A percentile compares a stretch with the other conserved stretches of the same genome.
These are phyloP conservation scores for Taxidea taxus DNA, from an alignment of 2,113 vertebrate species.

Conservation along the genomic window DNA sequence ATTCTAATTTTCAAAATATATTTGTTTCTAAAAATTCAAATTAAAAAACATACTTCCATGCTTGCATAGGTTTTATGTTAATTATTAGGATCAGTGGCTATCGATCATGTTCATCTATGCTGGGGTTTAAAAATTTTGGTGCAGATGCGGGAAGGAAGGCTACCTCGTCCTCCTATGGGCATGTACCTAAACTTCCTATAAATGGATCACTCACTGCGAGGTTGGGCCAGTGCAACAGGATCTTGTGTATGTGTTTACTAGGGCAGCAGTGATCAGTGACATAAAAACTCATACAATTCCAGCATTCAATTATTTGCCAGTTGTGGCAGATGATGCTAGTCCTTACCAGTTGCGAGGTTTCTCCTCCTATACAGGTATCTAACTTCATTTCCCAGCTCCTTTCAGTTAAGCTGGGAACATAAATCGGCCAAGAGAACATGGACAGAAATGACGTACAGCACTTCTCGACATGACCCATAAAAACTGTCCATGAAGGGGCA, in stretches of 20 bases:
- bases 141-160: not conserved
- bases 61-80: not conserved
- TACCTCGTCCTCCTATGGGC: not conserved
- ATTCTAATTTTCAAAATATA: not conserved
- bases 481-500: not conserved
- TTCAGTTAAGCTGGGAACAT: not conserved
- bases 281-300: not conserved
- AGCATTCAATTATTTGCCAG: not conserved
- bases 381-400: not conserved
- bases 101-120: not conserved
- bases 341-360: not conserved
- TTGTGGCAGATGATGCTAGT: not conserved
- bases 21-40: constrained; percentile 25
- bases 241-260: not conserved
- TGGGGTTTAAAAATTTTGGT: not conserved
- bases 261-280: not conserved
- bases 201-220: not conserved
- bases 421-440: not conserved
- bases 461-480: not conserved
- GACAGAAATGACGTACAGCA: not conserved
- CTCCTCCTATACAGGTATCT: not conserved
- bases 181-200: not conserved
- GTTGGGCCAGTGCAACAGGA: not conserved
- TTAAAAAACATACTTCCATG: not conserved
- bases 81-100: not conserved